Percentiles rank a stretch among this genome's conserved stretches.
These are phyloP conservation scores for Chloroclystis v-ata DNA, from an alignment of 2,888 invertebrate species.

Conservation along the genomic window DNA sequence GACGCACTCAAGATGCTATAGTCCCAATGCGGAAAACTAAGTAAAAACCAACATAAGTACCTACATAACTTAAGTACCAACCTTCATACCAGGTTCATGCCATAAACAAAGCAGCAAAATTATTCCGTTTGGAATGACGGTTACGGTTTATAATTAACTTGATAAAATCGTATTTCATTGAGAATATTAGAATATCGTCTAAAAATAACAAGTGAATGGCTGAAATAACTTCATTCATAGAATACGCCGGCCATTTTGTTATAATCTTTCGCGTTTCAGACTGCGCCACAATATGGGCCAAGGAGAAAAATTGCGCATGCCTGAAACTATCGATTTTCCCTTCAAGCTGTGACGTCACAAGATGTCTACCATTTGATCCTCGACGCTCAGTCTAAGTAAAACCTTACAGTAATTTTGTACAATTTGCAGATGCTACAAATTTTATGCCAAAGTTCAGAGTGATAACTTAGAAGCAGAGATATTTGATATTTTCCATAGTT, in stretches of 20 bases:
- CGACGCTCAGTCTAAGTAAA: conserved; percentile 59
- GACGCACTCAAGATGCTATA: too few relatives aligned
- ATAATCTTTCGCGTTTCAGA: conserved; percentile 50
- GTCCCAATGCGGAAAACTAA: conserved; percentile 2
- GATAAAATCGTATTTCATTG: conserved; percentile 12
- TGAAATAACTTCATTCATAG: conserved; percentile 61
- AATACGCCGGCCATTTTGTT: conserved; percentile 54
- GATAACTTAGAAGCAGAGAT: conserved; percentile 33
- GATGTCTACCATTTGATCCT: conserved; percentile 55
- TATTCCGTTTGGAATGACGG: conserved; percentile 4
- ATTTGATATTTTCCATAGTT: conserved; percentile 26
- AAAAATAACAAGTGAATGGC: conserved; percentile 67
- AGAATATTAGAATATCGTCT: conserved; percentile 29
- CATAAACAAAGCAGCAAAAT: neutral
- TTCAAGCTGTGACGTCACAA: conserved; percentile 65
- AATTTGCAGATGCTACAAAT: conserved; percentile 48
- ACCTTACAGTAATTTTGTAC: conserved; percentile 40
- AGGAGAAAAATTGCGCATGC: conserved; percentile 66
- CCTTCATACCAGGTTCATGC: too few relatives aligned
- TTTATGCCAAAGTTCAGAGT: conserved; percentile 38
- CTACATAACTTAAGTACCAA: too few relatives aligned
- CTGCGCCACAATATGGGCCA: conserved; percentile 58
- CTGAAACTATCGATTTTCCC: conserved; percentile 62
- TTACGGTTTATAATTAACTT: conserved; percentile 1
- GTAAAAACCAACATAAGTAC: too few relatives aligned